phyloP scores from a whole-genome alignment of 2,113 vertebrate genomes.

The Hipposideros armiger region DNA sequence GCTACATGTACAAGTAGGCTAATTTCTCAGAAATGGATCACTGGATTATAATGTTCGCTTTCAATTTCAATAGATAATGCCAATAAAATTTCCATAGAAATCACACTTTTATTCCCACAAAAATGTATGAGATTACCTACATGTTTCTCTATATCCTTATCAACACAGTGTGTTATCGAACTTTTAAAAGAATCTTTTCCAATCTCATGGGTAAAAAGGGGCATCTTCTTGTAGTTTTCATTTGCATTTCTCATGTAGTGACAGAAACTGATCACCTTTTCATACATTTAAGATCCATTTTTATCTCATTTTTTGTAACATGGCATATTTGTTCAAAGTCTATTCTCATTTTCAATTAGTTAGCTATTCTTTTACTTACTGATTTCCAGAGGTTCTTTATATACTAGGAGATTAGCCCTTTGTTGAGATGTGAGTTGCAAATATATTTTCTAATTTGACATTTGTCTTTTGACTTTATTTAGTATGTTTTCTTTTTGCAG shows the following conservation, averaged over 20 bases:
- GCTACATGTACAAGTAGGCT: background rate
- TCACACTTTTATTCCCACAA: background rate
- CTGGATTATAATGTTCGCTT: background rate
- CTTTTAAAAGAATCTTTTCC: background rate
- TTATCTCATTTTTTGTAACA: constrained; percentile 3
- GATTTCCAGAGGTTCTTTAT: constrained; percentile 29
- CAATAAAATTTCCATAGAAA: background rate
- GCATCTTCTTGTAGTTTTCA: background rate
- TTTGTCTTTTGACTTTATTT: constrained; percentile 41
- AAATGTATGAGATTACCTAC: background rate
- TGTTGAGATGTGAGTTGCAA: background rate
- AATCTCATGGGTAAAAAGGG: background rate
- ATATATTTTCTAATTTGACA: constrained; percentile 26
- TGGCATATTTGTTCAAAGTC: background rate
- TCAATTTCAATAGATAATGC: background rate
- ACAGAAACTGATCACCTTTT: background rate
- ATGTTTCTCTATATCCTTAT: background rate
- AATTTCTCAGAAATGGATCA: background rate
- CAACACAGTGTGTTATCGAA: background rate
- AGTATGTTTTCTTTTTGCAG: constrained; percentile 26
- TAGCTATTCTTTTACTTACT: constrained; percentile 38
- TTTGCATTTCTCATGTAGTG: background rate
- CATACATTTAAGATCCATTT: background rate
- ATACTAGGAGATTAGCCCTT: background rate
- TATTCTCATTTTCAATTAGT: background rate